Evolutionary conservation across 2,888 invertebrate species (phyloP).

Genomic region (Campaea margaritaria): DNA sequence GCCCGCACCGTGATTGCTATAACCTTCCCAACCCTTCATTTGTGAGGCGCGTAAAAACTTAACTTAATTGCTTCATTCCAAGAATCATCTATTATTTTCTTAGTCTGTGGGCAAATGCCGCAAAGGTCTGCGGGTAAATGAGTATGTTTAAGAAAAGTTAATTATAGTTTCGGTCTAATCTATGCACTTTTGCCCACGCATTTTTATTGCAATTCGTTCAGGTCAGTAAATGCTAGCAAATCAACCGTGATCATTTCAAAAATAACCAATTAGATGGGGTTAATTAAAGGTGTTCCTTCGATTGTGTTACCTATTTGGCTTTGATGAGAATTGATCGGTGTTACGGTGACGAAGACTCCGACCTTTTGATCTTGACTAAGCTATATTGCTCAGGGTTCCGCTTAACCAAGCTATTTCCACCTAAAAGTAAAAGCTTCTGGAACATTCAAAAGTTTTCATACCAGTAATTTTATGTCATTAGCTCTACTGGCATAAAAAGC

Average conservation of each 20-base stretch:
- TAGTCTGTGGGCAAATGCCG: constrained; percentile 24
- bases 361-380: no score
- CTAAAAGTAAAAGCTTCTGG: no score
- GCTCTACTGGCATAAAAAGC: no score
- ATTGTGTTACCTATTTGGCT: no score
- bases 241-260: constrained; percentile 11
- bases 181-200: constrained; percentile 19
- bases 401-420: no score
- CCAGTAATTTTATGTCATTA: no score
- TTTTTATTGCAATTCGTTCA: constrained; percentile 18
- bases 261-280: constrained; percentile 18
- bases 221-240: not conserved
- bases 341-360: no score
- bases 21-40: constrained; percentile 65
- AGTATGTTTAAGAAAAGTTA: constrained; percentile 20
- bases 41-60: constrained; percentile 58
- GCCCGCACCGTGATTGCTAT: constrained; percentile 52
- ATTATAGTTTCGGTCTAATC: constrained; percentile 8
- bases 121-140: constrained; percentile 19
- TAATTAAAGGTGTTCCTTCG: not conserved
- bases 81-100: constrained; percentile 45
- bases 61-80: constrained; percentile 61
- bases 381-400: no score
- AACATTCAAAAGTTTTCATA: no score
- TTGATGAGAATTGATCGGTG: no score